Evolutionary conservation across 2,888 invertebrate species (phyloP).

Genomic region (Tetragonisca angustula): DNA sequence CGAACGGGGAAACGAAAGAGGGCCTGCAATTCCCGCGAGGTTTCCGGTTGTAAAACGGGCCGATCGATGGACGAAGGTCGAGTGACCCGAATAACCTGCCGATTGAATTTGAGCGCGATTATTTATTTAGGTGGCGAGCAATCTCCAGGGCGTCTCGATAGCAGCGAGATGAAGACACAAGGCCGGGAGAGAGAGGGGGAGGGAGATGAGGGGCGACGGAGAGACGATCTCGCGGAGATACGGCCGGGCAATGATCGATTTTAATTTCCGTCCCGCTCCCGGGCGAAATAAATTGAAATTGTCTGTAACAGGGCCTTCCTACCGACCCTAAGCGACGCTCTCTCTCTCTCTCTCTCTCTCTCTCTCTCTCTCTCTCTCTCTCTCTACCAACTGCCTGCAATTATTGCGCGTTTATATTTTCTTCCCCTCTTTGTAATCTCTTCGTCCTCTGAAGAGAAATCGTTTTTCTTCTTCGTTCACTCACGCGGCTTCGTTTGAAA

Average conservation of each 20-base stretch:
- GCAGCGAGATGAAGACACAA: slow-evolving; percentile 38
- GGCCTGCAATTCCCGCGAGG: slow-evolving; percentile 48
- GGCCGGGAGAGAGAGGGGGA: slow-evolving; percentile 4
- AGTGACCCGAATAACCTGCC: slow-evolving; percentile 68
- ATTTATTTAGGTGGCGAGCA: slow-evolving; percentile 67
- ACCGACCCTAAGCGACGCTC: slow-evolving; percentile 13
- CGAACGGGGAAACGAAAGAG: slow-evolving; percentile 4
- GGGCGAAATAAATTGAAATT: slow-evolving; percentile 67
- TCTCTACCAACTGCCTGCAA: not conserved
- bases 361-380: not conserved
- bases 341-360: not conserved
- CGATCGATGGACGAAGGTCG: slow-evolving; percentile 62
- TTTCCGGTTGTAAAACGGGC: slow-evolving; percentile 64
- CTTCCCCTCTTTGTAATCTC: no score
- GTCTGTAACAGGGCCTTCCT: slow-evolving; percentile 18
- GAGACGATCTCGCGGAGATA: slow-evolving; percentile 58
- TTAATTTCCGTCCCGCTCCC: slow-evolving; percentile 66
- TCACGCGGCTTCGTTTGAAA: no score
- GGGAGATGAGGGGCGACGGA: slow-evolving; percentile 13
- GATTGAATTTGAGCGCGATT: slow-evolving; percentile 69
- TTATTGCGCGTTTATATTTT: slow-evolving; percentile 11
- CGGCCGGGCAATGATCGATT: slow-evolving; percentile 66
- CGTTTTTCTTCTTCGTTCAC: no score
- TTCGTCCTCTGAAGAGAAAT: no score
- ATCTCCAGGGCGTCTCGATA: slow-evolving; percentile 33